These are phyloP conservation scores for Albula goreensis DNA, from an alignment of 2,113 vertebrate genomes.

Conservation along the genomic window DNA sequence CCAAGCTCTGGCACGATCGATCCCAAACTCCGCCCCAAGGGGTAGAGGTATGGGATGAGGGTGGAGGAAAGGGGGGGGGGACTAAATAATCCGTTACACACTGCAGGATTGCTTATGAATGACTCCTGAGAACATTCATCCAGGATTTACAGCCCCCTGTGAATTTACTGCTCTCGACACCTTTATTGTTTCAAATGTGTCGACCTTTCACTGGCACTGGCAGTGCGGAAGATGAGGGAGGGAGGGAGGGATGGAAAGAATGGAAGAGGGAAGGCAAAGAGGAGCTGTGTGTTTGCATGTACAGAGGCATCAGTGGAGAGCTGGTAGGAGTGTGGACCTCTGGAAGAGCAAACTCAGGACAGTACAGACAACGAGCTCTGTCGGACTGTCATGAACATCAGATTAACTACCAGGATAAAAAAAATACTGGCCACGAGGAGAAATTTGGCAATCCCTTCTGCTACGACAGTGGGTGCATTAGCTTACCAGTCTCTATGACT, in stretches of 20 bases:
- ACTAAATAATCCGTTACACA: neutral
- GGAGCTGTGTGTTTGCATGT: neutral
- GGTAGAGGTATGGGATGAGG: neutral
- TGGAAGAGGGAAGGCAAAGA: neutral
- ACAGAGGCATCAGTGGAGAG: neutral
- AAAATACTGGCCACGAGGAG: too few species aligned
- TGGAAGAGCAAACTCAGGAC: too few species aligned
- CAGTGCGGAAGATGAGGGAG: neutral
- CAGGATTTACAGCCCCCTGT: neutral
- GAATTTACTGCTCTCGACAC: neutral
- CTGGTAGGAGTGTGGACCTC: neutral
- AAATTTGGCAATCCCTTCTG: neutral
- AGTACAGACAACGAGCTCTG: too few species aligned
- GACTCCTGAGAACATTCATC: neutral
- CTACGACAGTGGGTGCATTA: neutral
- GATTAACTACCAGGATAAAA: too few species aligned
- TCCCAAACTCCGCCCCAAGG: neutral
- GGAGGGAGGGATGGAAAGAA: neutral
- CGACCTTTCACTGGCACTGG: neutral
- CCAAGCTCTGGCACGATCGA: neutral
- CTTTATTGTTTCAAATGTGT: constrained; percentile 13
- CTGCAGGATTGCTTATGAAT: neutral
- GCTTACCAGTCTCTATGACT: too few species aligned
- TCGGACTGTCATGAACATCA: too few species aligned
- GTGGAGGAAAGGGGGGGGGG: too few species aligned